Conservation (phyloP, 23 tunicate species). For the Ciona savignyi region DNA sequence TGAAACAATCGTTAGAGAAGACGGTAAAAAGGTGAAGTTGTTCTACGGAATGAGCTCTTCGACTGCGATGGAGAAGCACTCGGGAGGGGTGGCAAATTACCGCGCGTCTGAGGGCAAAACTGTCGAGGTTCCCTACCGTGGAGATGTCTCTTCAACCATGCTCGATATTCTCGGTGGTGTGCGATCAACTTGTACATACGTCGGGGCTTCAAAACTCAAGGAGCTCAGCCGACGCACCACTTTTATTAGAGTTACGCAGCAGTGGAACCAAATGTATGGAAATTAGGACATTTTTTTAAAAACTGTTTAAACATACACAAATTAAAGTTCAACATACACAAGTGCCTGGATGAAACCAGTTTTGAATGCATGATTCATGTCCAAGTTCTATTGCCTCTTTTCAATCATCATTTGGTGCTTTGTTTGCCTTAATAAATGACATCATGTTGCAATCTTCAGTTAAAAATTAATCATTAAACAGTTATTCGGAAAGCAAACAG, state of each 20-base stretch:
- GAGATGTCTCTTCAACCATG: conserved; percentile 77
- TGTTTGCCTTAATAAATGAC: no score
- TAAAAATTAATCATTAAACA: no score
- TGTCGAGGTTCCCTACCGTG: conserved; percentile 85
- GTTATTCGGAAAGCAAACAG: no score
- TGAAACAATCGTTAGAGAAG: conserved; percentile 41
- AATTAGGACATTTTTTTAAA: conserved; percentile 2
- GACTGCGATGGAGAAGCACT: conserved; percentile 96
- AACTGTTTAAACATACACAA: no score
- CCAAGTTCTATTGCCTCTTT: no score
- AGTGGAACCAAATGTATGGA: conserved; percentile 89
- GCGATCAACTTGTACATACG: conserved; percentile 97
- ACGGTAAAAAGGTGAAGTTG: conserved; percentile 77
- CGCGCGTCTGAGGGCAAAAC: conserved; percentile 98
- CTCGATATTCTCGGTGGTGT: conserved; percentile 90
- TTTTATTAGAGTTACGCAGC: conserved; percentile 94
- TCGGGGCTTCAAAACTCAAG: conserved; percentile 89
- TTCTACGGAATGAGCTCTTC: conserved; percentile 96
- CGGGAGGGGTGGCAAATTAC: conserved; percentile 93
- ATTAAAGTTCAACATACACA: no score
- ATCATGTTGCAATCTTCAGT: no score
- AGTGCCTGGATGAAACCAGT: no score
- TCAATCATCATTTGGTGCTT: no score
- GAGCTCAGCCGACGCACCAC: conserved; percentile 83
- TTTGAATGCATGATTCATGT: no score